These are phyloP conservation scores for Acromyrmex echinatior DNA, from an alignment of 1,140 invertebrate genomes.

Conservation along the genomic window DNA sequence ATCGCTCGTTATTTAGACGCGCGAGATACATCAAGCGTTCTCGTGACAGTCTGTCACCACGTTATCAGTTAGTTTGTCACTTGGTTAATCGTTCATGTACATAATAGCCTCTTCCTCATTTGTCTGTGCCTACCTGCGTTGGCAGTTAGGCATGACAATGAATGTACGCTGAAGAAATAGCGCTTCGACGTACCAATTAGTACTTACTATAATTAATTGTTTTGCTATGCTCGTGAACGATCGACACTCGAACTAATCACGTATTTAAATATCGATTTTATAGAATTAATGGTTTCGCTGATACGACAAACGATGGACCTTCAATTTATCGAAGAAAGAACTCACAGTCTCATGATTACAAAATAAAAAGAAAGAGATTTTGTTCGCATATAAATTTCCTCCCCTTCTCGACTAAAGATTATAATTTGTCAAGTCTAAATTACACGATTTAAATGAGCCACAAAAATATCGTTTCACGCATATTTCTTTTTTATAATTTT, in stretches of 20 bases:
- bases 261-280: not conserved
- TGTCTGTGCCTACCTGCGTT: not conserved
- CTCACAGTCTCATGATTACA: slow-evolving; percentile 2
- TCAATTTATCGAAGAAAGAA: not conserved
- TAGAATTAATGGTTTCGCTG: not conserved
- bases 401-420: not conserved
- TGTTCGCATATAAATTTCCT: slow-evolving; percentile 4
- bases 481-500: not conserved
- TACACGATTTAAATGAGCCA: not conserved
- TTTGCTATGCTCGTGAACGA: not conserved
- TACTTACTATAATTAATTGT: slow-evolving; percentile 16
- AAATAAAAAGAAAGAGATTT: slow-evolving; percentile 8
- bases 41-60: slow-evolving; percentile 16
- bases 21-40: not conserved
- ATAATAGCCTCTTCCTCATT: slow-evolving; percentile 1
- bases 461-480: not conserved
- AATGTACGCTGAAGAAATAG: not conserved
- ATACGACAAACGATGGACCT: not conserved
- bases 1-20: slow-evolving; percentile 37
- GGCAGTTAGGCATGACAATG: not conserved
- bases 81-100: slow-evolving; percentile 24
- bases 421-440: slow-evolving; percentile 22
- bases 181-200: not conserved
- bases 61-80: slow-evolving; percentile 49
- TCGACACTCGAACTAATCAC: not conserved